Conservation (phyloP, 2,113 vertebrate genomes). For the Chloropsis hardwickii region DNA sequence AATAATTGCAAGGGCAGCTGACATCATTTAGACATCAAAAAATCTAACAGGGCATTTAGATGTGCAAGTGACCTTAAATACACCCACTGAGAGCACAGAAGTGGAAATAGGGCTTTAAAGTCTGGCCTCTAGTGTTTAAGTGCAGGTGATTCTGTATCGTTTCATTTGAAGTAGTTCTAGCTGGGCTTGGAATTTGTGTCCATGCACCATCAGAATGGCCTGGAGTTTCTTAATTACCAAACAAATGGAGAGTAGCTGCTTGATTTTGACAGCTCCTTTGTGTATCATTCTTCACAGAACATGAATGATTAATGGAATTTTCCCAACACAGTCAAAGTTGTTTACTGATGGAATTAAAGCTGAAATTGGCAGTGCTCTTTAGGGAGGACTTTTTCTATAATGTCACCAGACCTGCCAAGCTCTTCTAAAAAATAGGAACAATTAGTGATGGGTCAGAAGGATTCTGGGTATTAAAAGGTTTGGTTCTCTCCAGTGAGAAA, state of each 20-base stretch:
- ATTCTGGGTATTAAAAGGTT: constrained; percentile 54
- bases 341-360: constrained; percentile 79
- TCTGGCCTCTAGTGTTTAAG: background rate
- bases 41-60: background rate
- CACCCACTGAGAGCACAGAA: background rate
- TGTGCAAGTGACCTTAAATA: constrained; percentile 8
- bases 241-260: constrained; percentile 75
- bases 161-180: constrained; percentile 49
- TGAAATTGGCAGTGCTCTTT: constrained; percentile 76
- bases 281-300: constrained; percentile 75
- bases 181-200: constrained; percentile 59
- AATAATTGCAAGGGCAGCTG: background rate
- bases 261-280: constrained; percentile 76
- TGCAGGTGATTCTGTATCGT: background rate
- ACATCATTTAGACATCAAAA: background rate
- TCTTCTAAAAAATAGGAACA: constrained; percentile 71
- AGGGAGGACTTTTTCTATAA: constrained; percentile 73
- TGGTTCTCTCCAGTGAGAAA: constrained; percentile 11
- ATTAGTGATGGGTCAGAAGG: constrained; percentile 60
- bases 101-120: background rate
- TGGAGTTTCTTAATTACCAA: constrained; percentile 78
- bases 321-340: constrained; percentile 77
- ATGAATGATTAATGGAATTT: constrained; percentile 84
- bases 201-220: constrained; percentile 53
- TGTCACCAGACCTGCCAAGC: constrained; percentile 68